Percentiles rank a stretch among this genome's conserved stretches.
Evolutionary conservation across 1,140 invertebrate genomes (phyloP).

Genomic region (Plectrocnemia conspersa): DNA sequence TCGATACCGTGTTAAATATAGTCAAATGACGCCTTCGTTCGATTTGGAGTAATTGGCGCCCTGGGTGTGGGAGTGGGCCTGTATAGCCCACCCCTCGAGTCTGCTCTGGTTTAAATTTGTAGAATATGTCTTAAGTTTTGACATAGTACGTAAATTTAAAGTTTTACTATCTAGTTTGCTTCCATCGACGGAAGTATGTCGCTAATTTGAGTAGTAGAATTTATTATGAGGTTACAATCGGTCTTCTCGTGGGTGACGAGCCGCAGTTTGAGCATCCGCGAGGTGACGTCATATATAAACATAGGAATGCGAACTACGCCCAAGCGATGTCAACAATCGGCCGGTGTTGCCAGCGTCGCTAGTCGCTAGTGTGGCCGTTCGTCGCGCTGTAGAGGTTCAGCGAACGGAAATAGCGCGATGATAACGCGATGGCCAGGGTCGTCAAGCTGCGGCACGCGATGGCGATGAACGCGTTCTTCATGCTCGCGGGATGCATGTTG

Average conservation of each 20-base stretch:
- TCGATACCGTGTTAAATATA: too few species aligned
- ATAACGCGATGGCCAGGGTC: conserved; percentile 5
- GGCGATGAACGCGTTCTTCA: conserved; percentile 8
- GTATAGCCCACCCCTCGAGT: too few species aligned
- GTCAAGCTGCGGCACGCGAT: conserved; percentile 12
- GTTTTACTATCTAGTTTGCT: too few species aligned
- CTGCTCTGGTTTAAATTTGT: too few species aligned
- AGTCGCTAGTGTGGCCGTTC: not conserved
- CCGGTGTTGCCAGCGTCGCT: conserved; percentile 1
- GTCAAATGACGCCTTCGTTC: too few species aligned
- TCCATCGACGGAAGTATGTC: too few species aligned
- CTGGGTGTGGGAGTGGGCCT: too few species aligned
- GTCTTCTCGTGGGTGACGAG: not conserved
- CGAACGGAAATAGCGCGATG: not conserved
- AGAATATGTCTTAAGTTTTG: too few species aligned
- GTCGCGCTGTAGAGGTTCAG: not conserved
- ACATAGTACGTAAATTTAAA: too few species aligned
- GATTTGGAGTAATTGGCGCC: too few species aligned
- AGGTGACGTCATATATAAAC: conserved; percentile 34
- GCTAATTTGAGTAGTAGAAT: too few species aligned
- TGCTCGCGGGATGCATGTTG: conserved; percentile 43
- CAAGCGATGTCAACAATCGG: not conserved
- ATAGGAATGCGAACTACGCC: conserved; percentile 31
- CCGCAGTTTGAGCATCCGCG: not conserved
- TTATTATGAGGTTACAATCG: too few species aligned